Percentiles rank a stretch among this genome's conserved stretches.
Evolutionary conservation across 1,140 invertebrate species (phyloP).

Genomic region (Diachasmimorpha longicaudata): DNA sequence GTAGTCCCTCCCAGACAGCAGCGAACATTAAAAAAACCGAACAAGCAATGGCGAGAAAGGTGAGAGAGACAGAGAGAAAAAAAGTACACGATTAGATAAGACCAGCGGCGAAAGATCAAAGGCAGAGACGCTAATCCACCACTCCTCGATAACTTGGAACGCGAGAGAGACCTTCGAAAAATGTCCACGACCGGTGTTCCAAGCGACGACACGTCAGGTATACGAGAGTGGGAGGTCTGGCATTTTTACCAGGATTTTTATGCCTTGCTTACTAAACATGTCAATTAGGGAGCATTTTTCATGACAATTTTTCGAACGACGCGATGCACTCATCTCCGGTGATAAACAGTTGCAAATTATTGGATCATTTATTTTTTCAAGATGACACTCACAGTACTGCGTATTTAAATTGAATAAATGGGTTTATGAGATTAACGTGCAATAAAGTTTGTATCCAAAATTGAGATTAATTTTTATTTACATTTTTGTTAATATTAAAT

Average conservation of each 20-base stretch:
- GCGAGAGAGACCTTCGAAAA: conserved; percentile 41
- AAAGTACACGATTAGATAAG: conserved; percentile 49
- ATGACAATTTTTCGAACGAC: neutral
- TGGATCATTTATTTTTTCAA: too few species aligned
- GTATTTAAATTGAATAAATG: too few species aligned
- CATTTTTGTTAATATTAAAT: too few species aligned
- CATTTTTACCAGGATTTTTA: neutral
- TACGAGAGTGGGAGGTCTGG: neutral
- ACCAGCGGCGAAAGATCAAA: conserved; percentile 47
- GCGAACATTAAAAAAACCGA: neutral
- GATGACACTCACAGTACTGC: too few species aligned
- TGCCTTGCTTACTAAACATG: neutral
- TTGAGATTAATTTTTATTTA: too few species aligned
- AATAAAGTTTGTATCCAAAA: too few species aligned
- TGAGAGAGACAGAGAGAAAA: conserved; percentile 31
- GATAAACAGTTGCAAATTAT: too few species aligned
- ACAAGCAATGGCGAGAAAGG: conserved; percentile 25
- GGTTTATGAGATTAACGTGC: too few species aligned
- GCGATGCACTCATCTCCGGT: neutral
- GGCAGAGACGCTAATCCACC: conserved; percentile 47
- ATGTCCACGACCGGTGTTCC: neutral
- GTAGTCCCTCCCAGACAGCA: neutral
- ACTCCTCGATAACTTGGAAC: conserved; percentile 42
- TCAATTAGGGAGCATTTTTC: neutral
- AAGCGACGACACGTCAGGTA: neutral